Evolutionary conservation across 1,140 invertebrate species (phyloP).

Genomic region (Drosophila dunni): DNA sequence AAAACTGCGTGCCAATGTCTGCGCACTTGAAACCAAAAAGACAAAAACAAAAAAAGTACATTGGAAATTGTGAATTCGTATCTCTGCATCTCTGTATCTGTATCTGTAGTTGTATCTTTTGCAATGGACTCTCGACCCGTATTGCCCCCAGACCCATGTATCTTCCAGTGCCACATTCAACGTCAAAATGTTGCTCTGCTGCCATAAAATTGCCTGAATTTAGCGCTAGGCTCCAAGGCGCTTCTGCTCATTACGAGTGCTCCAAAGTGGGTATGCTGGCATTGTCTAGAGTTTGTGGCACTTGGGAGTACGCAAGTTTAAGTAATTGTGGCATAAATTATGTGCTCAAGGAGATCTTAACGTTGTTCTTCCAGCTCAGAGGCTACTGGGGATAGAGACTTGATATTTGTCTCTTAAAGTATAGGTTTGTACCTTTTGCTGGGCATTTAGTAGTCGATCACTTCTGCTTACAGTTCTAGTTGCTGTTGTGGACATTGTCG

Average conservation of each 20-base stretch:
- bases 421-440: no score
- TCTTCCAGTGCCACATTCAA: conserved; percentile 75
- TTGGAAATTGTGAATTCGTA: background rate
- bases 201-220: conserved; percentile 82
- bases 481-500: conserved; percentile 15
- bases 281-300: background rate
- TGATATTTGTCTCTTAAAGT: no score
- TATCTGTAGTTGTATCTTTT: conserved; percentile 13
- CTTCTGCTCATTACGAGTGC: background rate
- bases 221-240: conserved; percentile 65
- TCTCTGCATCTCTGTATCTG: no score
- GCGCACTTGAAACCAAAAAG: conserved; percentile 58
- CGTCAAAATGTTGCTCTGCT: conserved; percentile 66
- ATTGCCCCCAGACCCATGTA: conserved; percentile 60
- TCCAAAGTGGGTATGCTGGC: background rate
- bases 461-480: background rate
- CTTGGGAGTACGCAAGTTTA: no score
- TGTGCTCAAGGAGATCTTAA: no score
- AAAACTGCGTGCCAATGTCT: conserved; percentile 64
- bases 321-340: no score
- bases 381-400: no score
- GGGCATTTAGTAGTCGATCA: conserved; percentile 6
- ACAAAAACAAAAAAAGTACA: conserved; percentile 8
- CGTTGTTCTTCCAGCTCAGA: no score
- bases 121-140: conserved; percentile 39